These are phyloP conservation scores for Holacanthella duospinosa DNA, from an alignment of 2,888 invertebrate genomes.

Conservation along the genomic window DNA sequence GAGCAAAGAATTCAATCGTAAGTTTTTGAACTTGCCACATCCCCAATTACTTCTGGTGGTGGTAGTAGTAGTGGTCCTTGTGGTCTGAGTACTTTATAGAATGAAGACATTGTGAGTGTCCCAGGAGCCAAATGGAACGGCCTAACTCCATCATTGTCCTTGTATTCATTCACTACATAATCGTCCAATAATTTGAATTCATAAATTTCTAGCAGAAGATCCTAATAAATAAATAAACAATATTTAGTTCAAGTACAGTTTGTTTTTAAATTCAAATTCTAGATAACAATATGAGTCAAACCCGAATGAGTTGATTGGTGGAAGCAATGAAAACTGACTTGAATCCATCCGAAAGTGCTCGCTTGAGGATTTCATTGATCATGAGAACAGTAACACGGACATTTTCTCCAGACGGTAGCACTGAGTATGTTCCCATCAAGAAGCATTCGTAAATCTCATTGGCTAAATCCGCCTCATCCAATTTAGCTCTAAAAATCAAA, in stretches of 20 bases:
- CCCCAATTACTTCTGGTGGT: too few species aligned
- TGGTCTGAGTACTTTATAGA: background rate
- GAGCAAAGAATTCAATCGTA: too few species aligned
- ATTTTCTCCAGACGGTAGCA: background rate
- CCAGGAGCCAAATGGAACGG: constrained; percentile 67
- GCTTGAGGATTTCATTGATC: background rate
- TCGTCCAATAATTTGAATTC: constrained; percentile 65
- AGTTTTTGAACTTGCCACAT: too few species aligned
- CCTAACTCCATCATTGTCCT: constrained; percentile 57
- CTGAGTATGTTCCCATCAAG: background rate
- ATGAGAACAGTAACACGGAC: background rate
- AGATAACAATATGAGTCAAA: too few species aligned
- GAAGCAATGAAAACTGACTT: background rate
- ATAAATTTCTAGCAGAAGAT: constrained; percentile 50
- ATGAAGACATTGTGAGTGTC: constrained; percentile 42
- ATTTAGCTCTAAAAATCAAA: background rate
- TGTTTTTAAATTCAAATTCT: too few species aligned
- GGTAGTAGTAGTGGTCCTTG: too few species aligned
- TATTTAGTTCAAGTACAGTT: too few species aligned
- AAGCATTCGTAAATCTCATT: background rate
- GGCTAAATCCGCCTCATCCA: background rate
- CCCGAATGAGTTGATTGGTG: constrained; percentile 3
- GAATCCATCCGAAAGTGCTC: background rate
- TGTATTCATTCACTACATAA: constrained; percentile 69
- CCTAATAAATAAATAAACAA: too few species aligned